A percentile compares a stretch with the other conserved stretches of the same genome.
These are phyloP conservation scores for Geothlypis trichas DNA, from an alignment of 2,113 vertebrate species.

Conservation along the genomic window DNA sequence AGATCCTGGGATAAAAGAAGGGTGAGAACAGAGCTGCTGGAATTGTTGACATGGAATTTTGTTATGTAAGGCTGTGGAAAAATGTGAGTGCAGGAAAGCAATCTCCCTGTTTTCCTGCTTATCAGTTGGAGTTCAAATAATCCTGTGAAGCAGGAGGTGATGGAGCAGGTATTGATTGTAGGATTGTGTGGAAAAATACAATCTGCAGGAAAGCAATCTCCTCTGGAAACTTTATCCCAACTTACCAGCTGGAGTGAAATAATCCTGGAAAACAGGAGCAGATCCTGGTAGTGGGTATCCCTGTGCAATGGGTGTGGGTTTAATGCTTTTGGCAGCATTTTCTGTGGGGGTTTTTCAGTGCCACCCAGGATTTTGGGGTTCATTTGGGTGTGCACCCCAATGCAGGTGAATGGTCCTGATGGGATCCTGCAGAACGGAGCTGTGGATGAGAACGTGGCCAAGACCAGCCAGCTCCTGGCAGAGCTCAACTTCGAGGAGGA, in stretches of 20 bases:
- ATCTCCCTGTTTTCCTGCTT: background rate
- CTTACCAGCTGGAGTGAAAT: background rate
- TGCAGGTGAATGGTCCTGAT: conserved; percentile 91
- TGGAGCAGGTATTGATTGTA: background rate
- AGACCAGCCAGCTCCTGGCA: conserved; percentile 92
- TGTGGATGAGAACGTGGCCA: conserved; percentile 88
- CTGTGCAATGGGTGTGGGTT: accelerated
- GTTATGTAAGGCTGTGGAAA: background rate
- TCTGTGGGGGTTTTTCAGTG: background rate
- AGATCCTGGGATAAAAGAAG: background rate
- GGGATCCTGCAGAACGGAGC: conserved; percentile 91
- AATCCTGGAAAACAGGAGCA: background rate
- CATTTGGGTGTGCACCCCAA: accelerated
- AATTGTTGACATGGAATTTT: background rate
- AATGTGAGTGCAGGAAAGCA: background rate
- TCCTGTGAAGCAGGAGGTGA: background rate
- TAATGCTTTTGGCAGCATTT: background rate
- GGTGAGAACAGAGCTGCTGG: background rate
- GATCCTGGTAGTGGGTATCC: background rate
- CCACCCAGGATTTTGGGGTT: background rate
- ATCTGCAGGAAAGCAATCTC: background rate
- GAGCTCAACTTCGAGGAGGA: conserved; percentile 98
- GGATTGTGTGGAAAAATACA: background rate
- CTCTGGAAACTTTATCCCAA: background rate
- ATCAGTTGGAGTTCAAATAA: background rate